Conservation (phyloP, 2,113 vertebrate genomes). For the Hiodon tergisus region DNA sequence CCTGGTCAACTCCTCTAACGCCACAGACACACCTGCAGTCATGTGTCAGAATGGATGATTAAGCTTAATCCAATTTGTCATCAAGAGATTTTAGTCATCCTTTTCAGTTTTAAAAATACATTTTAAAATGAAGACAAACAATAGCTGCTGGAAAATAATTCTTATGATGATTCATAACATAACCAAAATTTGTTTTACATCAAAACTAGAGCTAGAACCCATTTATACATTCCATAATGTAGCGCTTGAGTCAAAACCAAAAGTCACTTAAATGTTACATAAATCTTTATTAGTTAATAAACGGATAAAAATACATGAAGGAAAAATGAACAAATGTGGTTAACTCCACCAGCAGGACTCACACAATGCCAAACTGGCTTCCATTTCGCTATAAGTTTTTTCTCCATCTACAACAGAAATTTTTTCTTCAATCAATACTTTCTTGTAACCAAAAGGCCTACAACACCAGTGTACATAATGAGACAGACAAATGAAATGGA, state of each 20-base stretch:
- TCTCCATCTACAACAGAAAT: neutral
- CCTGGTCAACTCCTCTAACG: constrained; percentile 58
- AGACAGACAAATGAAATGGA: neutral
- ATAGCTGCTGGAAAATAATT: too few relatives aligned
- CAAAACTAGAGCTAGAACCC: too few relatives aligned
- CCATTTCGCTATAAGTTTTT: too few relatives aligned
- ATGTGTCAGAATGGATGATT: constrained; percentile 66
- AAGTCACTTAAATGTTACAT: neutral
- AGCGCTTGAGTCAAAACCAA: neutral
- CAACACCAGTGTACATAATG: neutral
- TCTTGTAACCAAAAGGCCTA: neutral
- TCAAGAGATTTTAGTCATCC: too few relatives aligned
- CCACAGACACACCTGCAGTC: constrained; percentile 35
- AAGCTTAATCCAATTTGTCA: too few relatives aligned
- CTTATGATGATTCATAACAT: too few relatives aligned
- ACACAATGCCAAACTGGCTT: too few relatives aligned
- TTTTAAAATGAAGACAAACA: too few relatives aligned
- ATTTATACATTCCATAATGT: too few relatives aligned
- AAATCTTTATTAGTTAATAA: constrained; percentile 11
- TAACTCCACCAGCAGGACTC: neutral
- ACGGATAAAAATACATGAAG: neutral
- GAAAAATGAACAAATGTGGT: constrained; percentile 3
- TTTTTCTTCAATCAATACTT: neutral
- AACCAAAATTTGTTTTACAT: too few relatives aligned
- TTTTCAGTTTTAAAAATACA: too few relatives aligned